Base-by-base conservation (phyloP, 2,113 vertebrate genomes). In the Nesogale talazaci region DNA sequence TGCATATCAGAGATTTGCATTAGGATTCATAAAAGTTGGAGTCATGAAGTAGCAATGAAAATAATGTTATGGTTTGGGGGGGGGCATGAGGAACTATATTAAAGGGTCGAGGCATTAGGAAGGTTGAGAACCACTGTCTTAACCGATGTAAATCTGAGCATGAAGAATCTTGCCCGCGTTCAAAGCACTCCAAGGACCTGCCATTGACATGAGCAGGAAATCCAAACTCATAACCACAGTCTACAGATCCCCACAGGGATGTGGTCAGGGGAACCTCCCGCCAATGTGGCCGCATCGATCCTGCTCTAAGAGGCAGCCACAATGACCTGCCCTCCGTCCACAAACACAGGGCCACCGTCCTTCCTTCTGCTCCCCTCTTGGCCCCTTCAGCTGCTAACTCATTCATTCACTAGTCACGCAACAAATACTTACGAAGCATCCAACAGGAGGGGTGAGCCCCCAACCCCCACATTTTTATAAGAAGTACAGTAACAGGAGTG, bases 351-450 rank as follows among this genome's bases (percentile, higher is more conserved):
- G 22, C 63, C 9, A n/a, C 46, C 74, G 27, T 42, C 61, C 63
- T 10, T 69, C 17, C 59, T 65, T 34, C 57, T 85, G 40, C 16
- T 78, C 16, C 23, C 52, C 65, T 74, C 31, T 40, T 1, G 74
- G 27, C 14, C 69, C 72, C 89, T 91, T 93, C 3, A 61, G 15
- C 72, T 67, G 4, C 80, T n/a, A 42, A 38, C 29, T 36, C 34
- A 65, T 19, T 91, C 83, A 27, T 23, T 86, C 57, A 67, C 22
- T 36, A 56, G 61, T 77, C 77, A 84, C 2, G 63, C n/a, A 76
- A 92, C 38, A 63, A 79, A n/a, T 83, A 87, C 6, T 69, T n/a
- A 79, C 59, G 56, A 80, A 92, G 25, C 46, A 38, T 46, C 38
- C 70, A 15, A 5, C 29, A 22, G 16, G 6, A 78, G 19, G 46